Percentiles rank a stretch among this genome's conserved stretches.
These are phyloP conservation scores for Sylvietta virens DNA, from an alignment of 2,113 vertebrate genomes.

Conservation along the genomic window DNA sequence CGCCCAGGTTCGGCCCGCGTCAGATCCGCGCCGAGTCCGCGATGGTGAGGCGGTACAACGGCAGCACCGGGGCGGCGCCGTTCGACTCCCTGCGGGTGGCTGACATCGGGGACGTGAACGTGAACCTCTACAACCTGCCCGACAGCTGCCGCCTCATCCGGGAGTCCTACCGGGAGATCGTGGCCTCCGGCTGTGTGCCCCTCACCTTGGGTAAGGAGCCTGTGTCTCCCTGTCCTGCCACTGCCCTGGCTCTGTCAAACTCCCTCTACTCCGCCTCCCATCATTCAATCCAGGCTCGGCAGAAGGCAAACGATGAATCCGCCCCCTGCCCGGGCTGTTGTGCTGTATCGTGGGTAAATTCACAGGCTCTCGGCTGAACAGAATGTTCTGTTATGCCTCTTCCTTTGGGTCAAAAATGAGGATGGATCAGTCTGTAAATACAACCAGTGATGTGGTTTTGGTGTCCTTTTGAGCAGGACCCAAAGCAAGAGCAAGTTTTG, in stretches of 20 bases:
- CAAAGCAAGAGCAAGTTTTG: background rate
- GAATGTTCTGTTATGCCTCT: background rate
- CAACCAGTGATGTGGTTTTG: rapidly evolving
- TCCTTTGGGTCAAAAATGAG: background rate
- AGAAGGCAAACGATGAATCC: rapidly evolving
- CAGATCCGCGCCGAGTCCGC: slow-evolving; percentile 85
- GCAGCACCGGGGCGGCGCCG: slow-evolving; percentile 78
- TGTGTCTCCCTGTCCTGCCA: rapidly evolving
- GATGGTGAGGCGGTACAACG: slow-evolving; percentile 77
- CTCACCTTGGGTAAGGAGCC: slow-evolving; percentile 84
- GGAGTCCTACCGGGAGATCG: slow-evolving; percentile 74
- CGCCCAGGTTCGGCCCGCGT: slow-evolving; percentile 83
- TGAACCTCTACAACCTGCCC: slow-evolving; percentile 87
- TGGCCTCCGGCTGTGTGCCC: slow-evolving; percentile 78
- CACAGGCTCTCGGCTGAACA: background rate
- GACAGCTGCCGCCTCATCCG: slow-evolving; percentile 85
- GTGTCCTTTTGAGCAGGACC: background rate
- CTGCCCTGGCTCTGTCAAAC: rapidly evolving
- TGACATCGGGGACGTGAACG: slow-evolving; percentile 85
- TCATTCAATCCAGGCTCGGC: rapidly evolving
- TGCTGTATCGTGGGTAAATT: background rate
- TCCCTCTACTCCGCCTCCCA: background rate
- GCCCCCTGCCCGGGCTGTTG: rapidly evolving
- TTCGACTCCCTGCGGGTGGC: slow-evolving; percentile 86
- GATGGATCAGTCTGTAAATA: background rate